A percentile compares a stretch with the other conserved stretches of the same genome.
Evolutionary conservation across 2,113 vertebrate genomes (phyloP).

Genomic region (Microcebus tavaratra): DNA sequence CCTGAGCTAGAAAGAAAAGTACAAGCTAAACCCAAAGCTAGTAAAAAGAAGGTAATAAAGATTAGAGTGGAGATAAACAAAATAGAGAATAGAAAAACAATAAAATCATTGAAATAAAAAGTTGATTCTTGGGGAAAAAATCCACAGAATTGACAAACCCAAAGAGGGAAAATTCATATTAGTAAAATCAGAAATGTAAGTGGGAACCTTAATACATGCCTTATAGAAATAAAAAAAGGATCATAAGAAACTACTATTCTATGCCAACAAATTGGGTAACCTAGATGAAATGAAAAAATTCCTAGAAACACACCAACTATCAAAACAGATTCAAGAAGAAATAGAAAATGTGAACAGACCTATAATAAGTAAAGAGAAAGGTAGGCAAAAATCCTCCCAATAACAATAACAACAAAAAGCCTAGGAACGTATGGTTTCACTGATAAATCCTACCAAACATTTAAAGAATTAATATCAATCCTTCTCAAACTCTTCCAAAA

Average conservation of each 20-base stretch:
- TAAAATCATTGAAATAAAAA: not conserved
- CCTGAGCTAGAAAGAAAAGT: not conserved
- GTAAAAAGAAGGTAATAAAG: not conserved
- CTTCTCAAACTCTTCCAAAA: not conserved
- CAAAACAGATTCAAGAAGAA: not conserved
- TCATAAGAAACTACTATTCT: not conserved
- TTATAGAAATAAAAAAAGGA: not conserved
- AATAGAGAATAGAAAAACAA: not conserved
- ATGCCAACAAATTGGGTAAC: not conserved
- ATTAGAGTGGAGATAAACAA: not conserved
- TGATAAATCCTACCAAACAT: too few species aligned
- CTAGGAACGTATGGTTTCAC: too few species aligned
- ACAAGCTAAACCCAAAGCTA: not conserved
- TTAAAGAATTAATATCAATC: too few species aligned
- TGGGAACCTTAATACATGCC: not conserved
- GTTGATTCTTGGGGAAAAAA: not conserved
- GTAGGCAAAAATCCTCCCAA: too few species aligned
- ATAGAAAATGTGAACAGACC: not conserved
- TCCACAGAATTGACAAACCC: not conserved
- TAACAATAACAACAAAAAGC: too few species aligned
- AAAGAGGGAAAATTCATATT: not conserved
- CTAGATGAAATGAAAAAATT: not conserved
- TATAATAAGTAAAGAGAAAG: too few species aligned
- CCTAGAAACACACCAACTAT: not conserved
- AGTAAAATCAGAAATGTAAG: not conserved